Conservation (phyloP, 2,797 vertebrate species). For the Cheirogaleus major region DNA sequence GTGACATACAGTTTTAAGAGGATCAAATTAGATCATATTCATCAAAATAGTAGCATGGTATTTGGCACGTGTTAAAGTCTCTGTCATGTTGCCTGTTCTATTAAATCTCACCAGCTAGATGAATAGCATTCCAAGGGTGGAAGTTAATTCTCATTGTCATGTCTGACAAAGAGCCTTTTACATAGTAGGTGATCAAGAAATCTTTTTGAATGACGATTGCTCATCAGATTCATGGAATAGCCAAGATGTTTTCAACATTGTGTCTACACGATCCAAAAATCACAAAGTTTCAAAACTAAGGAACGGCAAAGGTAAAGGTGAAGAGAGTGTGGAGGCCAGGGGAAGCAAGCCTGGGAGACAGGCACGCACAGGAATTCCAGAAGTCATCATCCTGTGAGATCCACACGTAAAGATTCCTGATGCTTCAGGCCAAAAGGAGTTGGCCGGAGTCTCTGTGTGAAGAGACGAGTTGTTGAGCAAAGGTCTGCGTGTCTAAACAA, state of each 20-base stretch:
- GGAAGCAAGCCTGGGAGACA: background rate
- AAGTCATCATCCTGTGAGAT: slow-evolving; percentile 15
- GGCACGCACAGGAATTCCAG: slow-evolving; percentile 9
- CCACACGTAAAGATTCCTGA: background rate
- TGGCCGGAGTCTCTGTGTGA: slow-evolving; percentile 38
- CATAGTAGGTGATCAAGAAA: background rate
- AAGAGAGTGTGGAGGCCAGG: background rate
- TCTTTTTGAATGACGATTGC: background rate
- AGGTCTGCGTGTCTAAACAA: slow-evolving; percentile 42
- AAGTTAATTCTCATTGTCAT: background rate
- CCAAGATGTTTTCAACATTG: background rate
- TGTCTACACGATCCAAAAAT: background rate
- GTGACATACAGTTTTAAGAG: background rate
- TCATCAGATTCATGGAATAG: background rate
- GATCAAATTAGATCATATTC: slow-evolving; percentile 27
- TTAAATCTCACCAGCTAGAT: background rate
- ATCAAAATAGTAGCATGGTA: background rate
- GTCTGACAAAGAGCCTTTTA: background rate
- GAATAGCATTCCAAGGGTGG: background rate
- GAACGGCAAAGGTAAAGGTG: background rate
- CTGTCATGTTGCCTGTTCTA: background rate
- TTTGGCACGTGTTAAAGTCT: background rate
- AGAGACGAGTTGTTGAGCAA: slow-evolving; percentile 52
- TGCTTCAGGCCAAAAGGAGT: slow-evolving; percentile 43
- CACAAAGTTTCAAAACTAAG: background rate